A percentile compares a stretch with the other conserved stretches of the same genome.
phyloP scores from a whole-genome alignment of 2,113 vertebrate species.

The Crotalus tigris region DNA sequence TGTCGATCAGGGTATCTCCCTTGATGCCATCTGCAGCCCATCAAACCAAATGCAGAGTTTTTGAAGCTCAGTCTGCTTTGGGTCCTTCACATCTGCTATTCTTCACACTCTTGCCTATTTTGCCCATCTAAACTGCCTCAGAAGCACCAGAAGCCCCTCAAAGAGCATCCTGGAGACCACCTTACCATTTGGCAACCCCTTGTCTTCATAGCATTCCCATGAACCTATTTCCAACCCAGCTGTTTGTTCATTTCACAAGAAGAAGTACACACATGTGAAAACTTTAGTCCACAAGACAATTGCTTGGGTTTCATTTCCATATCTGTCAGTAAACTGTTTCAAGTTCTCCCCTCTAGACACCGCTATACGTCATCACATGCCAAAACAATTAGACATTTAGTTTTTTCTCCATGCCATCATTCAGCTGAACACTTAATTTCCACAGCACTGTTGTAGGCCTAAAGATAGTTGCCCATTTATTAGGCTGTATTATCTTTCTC shows the following conservation, averaged over 20 bases:
- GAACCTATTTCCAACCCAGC: not conserved
- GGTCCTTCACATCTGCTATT: not conserved
- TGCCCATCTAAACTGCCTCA: not conserved
- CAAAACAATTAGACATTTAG: too few relatives aligned
- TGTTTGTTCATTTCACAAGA: accelerated
- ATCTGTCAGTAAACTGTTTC: not conserved
- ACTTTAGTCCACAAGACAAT: not conserved
- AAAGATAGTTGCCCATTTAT: too few relatives aligned
- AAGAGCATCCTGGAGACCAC: not conserved
- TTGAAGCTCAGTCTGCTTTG: not conserved
- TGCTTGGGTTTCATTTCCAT: not conserved
- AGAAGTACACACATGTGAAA: not conserved
- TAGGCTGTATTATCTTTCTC: too few relatives aligned
- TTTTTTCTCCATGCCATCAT: too few relatives aligned
- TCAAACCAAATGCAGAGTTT: not conserved
- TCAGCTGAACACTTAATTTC: too few relatives aligned
- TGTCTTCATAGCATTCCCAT: not conserved
- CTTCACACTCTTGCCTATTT: not conserved
- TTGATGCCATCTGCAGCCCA: constrained; percentile 45
- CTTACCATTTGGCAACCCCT: not conserved
- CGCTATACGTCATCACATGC: too few relatives aligned
- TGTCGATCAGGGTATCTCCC: constrained; percentile 64
- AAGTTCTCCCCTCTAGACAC: too few relatives aligned
- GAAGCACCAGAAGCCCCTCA: not conserved
- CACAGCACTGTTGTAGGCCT: too few relatives aligned